Percentiles rank a stretch among this genome's conserved stretches.
Conservation (phyloP, 2,888 invertebrate species). For the Ochropleura plecta region DNA sequence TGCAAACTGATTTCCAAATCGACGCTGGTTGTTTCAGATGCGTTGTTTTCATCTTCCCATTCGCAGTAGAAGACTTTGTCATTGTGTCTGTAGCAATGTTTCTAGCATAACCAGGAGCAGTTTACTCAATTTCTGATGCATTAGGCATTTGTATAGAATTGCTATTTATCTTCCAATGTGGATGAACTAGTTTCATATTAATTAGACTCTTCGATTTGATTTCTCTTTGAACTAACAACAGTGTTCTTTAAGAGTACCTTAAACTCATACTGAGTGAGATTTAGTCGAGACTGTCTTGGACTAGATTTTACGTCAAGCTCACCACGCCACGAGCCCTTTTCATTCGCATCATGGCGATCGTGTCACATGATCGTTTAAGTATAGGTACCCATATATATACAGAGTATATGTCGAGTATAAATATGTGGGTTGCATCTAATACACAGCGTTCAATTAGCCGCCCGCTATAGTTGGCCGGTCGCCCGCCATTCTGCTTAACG, state of each 20-base stretch:
- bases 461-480: conserved; percentile 49
- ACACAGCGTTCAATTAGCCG: conserved; percentile 53
- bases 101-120: neutral
- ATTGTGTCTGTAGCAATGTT: neutral
- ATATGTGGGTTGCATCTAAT: conserved; percentile 58
- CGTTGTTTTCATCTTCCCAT: neutral
- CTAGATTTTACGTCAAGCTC: neutral
- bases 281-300: neutral
- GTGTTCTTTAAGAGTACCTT: too few relatives aligned
- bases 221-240: neutral
- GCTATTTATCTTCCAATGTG: neutral
- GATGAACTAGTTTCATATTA: neutral
- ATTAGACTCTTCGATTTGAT: too few relatives aligned
- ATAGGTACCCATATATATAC: neutral
- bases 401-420: conserved; percentile 23
- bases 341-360: conserved; percentile 9
- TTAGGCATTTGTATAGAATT: neutral
- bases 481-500: conserved; percentile 36
- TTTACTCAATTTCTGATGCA: neutral
- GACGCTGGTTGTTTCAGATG: neutral
- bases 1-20: neutral
- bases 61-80: neutral
- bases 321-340: conserved; percentile 1
- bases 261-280: neutral
- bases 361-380: conserved; percentile 35